phyloP scores from a whole-genome alignment of 2,797 vertebrate genomes.

The Halcyon leucocephala region DNA sequence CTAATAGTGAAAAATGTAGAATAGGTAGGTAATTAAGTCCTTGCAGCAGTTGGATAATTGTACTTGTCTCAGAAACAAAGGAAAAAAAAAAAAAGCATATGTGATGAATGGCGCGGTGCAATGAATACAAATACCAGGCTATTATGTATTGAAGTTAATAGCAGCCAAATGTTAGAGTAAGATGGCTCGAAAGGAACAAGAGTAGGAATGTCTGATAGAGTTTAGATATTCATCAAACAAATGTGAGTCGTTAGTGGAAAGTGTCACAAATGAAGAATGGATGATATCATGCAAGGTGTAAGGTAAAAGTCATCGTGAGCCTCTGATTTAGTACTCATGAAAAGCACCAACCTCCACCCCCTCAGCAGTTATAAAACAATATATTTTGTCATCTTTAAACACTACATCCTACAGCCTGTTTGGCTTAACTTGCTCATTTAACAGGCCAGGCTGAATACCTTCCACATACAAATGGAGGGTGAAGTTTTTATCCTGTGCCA shows the following conservation, averaged over 20 bases:
- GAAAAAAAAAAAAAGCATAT: neutral
- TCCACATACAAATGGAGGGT: neutral
- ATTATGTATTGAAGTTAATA: conserved; percentile 62
- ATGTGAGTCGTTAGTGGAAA: conserved; percentile 44
- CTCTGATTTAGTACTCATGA: conserved; percentile 7
- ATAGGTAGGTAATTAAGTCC: neutral
- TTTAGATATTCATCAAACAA: conserved; percentile 69
- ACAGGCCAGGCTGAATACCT: neutral
- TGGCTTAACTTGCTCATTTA: neutral
- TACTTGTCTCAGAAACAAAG: conserved; percentile 1
- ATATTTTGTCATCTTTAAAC: neutral
- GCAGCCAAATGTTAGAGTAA: conserved; percentile 59
- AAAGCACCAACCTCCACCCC: neutral
- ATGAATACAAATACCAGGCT: conserved; percentile 46
- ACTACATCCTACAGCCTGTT: neutral
- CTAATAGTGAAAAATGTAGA: conserved; percentile 9
- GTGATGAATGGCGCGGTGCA: conserved; percentile 40
- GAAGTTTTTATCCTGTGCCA: neutral
- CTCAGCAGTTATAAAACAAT: neutral
- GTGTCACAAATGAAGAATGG: conserved; percentile 60
- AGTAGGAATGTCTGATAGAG: conserved; percentile 40
- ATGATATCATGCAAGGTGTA: conserved; percentile 18
- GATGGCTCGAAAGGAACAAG: conserved; percentile 33
- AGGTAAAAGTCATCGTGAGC: conserved; percentile 44
- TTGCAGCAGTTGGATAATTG: conserved; percentile 15